Evolutionary conservation across 2,888 invertebrate species (phyloP), one percentile per base, ranked within the genome.

Genomic region (Rapana venosa): DNA sequence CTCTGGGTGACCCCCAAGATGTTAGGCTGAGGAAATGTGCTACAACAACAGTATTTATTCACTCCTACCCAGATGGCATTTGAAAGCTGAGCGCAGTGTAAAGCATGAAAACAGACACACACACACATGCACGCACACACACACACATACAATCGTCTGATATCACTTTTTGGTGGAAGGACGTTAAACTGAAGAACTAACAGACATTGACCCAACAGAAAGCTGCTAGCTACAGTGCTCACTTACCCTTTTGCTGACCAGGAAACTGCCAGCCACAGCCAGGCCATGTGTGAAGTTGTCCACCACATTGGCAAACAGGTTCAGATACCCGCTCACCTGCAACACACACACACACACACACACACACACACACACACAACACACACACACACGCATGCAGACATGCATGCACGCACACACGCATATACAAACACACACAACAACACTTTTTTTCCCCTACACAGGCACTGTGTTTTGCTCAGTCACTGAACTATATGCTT

Each of bases 281-380:
- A 99, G 97, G 0, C 99, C 99, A 96, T 99, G 99, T 0, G 99
- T 99, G 97, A 99, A 99, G 97, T 99, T 99, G 96, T 99, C 99
- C 92, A 99, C 98, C 20, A 98, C 98, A 96, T 99, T 99, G 5
- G 99, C 99, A 97, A 99, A 97, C 93, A 99, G 97, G 96, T 99
- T 99, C 93, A 99, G 97, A 96, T 99, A 99, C 0, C 99, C 99
- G 0, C 98, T 97, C 91, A 98, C 94, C 96, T 96, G 93, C 20
- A 93, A 93, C 8, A 26, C n/a, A 58, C 20, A 35, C 6, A 26
- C 22, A 8, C 77, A 77, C 77, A 8, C 77, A 77, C 17, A 47
- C 2, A 47, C 47, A 47, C 47, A 47, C 47, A 47, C 47, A 47
- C 47, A 47, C 47, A 47, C 47, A 47, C 47, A 47, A 47, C 47